phyloP scores from a whole-genome alignment of 2,113 vertebrate species.

The Actenoides lindsayi region DNA sequence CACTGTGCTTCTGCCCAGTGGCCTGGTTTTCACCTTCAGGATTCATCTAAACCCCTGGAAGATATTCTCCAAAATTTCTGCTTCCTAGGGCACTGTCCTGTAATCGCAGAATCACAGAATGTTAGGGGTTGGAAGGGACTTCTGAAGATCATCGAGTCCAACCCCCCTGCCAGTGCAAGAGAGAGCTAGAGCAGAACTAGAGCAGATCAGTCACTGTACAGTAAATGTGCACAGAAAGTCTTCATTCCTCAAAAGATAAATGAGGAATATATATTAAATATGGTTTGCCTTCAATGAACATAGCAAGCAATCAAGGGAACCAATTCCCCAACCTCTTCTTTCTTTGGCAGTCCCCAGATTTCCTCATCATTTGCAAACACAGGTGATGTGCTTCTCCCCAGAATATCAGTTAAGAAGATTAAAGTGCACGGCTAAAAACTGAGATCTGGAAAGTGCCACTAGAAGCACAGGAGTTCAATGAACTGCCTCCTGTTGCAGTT shows the following conservation, averaged over 20 bases:
- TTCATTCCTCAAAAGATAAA: background rate
- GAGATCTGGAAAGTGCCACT: background rate
- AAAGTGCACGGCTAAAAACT: background rate
- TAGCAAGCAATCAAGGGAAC: background rate
- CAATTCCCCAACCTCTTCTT: background rate
- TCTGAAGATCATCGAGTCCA: no score
- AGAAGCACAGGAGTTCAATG: background rate
- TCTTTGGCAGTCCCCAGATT: background rate
- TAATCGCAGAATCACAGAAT: no score
- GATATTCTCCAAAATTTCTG: background rate
- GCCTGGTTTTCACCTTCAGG: background rate
- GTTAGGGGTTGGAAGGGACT: no score
- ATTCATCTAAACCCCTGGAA: background rate
- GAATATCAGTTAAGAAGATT: background rate
- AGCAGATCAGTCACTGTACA: no score
- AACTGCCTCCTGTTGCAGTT: slow-evolving; percentile 15
- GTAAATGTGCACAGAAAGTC: background rate
- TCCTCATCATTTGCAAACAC: background rate
- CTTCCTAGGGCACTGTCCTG: background rate
- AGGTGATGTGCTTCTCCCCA: background rate
- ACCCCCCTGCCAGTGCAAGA: no score
- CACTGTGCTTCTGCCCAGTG: background rate
- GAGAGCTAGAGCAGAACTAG: no score
- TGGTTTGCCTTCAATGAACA: background rate
- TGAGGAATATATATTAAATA: background rate